These are phyloP conservation scores for Chlorops oryzae DNA, from an alignment of 1,140 invertebrate genomes.

Conservation along the genomic window DNA sequence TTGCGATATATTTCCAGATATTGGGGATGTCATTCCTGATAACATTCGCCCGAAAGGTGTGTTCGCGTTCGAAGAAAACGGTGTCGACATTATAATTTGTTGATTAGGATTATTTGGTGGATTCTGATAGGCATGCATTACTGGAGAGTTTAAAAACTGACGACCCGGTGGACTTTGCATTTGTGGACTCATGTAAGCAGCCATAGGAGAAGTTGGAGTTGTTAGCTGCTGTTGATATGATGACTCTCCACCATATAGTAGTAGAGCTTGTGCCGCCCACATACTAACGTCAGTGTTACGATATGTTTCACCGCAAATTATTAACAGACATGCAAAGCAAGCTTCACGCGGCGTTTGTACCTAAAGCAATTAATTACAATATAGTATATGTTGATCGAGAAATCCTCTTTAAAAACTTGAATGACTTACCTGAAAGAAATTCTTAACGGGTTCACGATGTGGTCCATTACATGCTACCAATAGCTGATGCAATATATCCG, in stretches of 20 bases:
- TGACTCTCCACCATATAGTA: conserved; percentile 80
- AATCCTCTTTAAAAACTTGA: too few relatives aligned
- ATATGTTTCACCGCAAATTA: conserved; percentile 69
- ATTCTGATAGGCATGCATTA: too few relatives aligned
- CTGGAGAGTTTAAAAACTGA: background rate
- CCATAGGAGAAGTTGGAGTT: too few relatives aligned
- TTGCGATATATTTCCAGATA: too few relatives aligned
- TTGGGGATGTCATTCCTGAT: too few relatives aligned
- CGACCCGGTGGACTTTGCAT: background rate
- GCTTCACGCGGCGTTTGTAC: conserved; percentile 78
- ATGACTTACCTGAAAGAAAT: conserved; percentile 64
- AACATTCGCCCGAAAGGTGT: too few relatives aligned
- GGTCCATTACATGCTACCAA: conserved; percentile 75
- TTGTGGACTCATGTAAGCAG: too few relatives aligned
- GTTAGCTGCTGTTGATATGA: conserved; percentile 25
- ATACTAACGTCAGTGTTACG: conserved; percentile 70
- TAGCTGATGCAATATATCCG: conserved; percentile 76
- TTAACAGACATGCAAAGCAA: conserved; percentile 78
- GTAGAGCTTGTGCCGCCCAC: conserved; percentile 87
- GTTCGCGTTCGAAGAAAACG: too few relatives aligned
- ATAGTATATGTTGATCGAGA: background rate
- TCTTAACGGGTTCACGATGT: conserved; percentile 75
- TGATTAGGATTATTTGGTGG: too few relatives aligned
- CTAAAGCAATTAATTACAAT: background rate
- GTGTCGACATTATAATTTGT: too few relatives aligned